A percentile compares a stretch with the other conserved stretches of the same genome.
Conservation (phyloP, 2,797 vertebrate genomes). For the Gastrophryne carolinensis region DNA sequence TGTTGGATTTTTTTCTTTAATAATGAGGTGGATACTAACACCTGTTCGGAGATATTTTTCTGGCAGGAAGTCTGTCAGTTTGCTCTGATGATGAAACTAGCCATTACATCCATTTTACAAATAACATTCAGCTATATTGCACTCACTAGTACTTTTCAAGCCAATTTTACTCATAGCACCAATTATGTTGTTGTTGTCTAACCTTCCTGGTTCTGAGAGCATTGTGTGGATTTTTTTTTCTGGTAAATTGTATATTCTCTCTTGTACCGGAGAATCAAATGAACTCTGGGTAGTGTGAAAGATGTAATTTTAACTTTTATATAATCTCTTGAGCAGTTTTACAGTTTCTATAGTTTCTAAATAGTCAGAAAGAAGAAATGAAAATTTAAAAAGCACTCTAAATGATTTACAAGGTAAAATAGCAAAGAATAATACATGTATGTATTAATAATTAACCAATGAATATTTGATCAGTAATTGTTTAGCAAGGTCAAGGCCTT, state of each 20-base stretch:
- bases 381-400: no score
- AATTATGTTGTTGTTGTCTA: conserved; percentile 54
- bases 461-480: no score
- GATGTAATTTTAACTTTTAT: conserved; percentile 52
- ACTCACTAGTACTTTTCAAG: conserved; percentile 62
- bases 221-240: conserved; percentile 53
- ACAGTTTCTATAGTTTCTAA: neutral
- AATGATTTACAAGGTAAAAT: no score
- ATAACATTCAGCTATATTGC: conserved; percentile 61
- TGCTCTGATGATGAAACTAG: conserved; percentile 59
- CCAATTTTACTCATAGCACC: conserved; percentile 59
- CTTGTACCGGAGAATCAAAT: conserved; percentile 63
- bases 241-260: conserved; percentile 62
- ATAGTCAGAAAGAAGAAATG: neutral
- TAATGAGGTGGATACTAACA: neutral
- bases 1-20: neutral
- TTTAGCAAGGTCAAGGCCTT: no score
- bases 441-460: no score
- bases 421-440: no score
- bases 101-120: conserved; percentile 60
- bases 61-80: conserved; percentile 53
- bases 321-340: neutral
- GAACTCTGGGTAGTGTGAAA: conserved; percentile 54
- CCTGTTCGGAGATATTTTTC: conserved; percentile 37
- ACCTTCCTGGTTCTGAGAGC: conserved; percentile 57